Evolutionary conservation across 2,888 invertebrate genomes (phyloP).

Genomic region (Heliconius hortense): DNA sequence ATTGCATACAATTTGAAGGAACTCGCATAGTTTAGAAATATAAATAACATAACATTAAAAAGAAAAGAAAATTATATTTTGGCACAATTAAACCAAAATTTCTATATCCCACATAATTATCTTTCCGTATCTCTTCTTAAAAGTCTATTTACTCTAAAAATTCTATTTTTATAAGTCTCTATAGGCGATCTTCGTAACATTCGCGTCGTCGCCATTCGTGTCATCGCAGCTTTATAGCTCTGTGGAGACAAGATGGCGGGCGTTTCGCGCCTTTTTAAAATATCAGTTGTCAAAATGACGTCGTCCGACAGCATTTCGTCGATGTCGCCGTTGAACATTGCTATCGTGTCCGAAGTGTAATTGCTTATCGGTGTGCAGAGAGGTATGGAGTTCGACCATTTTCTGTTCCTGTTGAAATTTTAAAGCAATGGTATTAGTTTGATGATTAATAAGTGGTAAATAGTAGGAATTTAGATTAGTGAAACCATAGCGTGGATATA

Average conservation of each 20-base stretch:
- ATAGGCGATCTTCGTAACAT: slow-evolving; percentile 65
- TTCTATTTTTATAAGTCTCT: slow-evolving; percentile 71
- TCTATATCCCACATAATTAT: slow-evolving; percentile 56
- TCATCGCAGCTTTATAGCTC: slow-evolving; percentile 72
- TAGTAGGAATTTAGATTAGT: background rate
- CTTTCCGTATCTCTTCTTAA: slow-evolving; percentile 69
- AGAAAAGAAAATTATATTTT: slow-evolving; percentile 43
- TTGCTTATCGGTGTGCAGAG: slow-evolving; percentile 83
- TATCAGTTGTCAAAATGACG: slow-evolving; percentile 58
- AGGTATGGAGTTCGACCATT: slow-evolving; percentile 93
- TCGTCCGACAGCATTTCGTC: slow-evolving; percentile 76
- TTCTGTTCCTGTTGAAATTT: slow-evolving; percentile 84
- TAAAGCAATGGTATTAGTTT: slow-evolving; percentile 20
- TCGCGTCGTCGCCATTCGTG: slow-evolving; percentile 65
- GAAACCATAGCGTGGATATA: no score
- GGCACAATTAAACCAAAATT: slow-evolving; percentile 38
- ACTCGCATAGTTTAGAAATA: slow-evolving; percentile 18
- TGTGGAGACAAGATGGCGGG: slow-evolving; percentile 74
- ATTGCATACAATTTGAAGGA: slow-evolving; percentile 22
- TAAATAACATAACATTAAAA: slow-evolving; percentile 8
- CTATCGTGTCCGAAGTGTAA: slow-evolving; percentile 68
- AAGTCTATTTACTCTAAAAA: slow-evolving; percentile 68
- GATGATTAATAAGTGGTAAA: slow-evolving; percentile 8
- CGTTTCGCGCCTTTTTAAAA: slow-evolving; percentile 67
- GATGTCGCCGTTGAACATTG: slow-evolving; percentile 71